Evolutionary conservation across 1,140 invertebrate genomes (phyloP), one percentile per base, ranked within the genome.

Genomic region (Drosophila murphyi): DNA sequence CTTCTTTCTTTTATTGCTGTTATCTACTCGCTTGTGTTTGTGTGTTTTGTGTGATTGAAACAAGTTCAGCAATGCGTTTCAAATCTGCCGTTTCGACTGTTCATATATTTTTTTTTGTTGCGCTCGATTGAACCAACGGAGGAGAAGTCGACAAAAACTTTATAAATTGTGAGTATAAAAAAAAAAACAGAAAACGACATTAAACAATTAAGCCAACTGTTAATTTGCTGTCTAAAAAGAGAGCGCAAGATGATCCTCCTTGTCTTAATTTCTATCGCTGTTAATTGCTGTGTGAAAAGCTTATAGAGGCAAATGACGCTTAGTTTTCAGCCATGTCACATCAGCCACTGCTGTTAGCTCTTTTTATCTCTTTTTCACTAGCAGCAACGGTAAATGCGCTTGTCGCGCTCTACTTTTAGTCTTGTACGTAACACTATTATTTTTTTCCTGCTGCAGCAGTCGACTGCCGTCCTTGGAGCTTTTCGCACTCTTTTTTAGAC

Each of bases 1-100:
- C 20, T 20, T 20, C 20, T 1, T 20, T 20, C 62, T 72, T 47
- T 79, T 62, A 52, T 70, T 82, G 67, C 60, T 63, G 47, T 39
- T 56, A 37, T 41, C 37, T 20, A 45, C 43, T 31, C 47, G 52
- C 64, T 55, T 72, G 48, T 72, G 61, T 37, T 45, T 59, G 20
- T 50, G 34, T 47, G 6, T 32, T 56, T 28, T 60, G 7, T 59
- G 50, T 57, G 39, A 34, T 70, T 69, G 43, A 85, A 85, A 85
- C 79, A 88, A 88, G 83, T 83, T 88, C 87, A 87, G 63, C 78
- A 79, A 78, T 86, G 76, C 79, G 76, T 78, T 88, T 79, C 55
- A 80, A 79, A 88, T 83, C 60, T 78, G 50, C 56, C 50, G 50
- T 61, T 69, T 68, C 75, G 72, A 48, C 67, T 63, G 61, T 80